Percentiles rank a stretch among this genome's conserved stretches.
phyloP scores from a whole-genome alignment of 2,797 vertebrate genomes.

The Acanthis flammea region DNA sequence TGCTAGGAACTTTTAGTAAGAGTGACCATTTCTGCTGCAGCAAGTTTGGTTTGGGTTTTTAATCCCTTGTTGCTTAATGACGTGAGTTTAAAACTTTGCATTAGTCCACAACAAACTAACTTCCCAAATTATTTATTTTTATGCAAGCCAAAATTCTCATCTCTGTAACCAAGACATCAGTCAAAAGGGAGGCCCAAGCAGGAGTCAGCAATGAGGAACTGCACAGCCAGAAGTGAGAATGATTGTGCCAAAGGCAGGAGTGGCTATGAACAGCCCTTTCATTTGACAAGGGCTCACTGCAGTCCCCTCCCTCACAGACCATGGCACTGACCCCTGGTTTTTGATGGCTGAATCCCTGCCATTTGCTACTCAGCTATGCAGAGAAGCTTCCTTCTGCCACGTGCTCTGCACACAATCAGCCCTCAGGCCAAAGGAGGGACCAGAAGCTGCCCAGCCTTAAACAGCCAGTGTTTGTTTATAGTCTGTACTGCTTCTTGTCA shows the following conservation, averaged over 20 bases:
- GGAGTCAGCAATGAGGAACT: not conserved
- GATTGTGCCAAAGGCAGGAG: not conserved
- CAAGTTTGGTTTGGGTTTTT: not conserved
- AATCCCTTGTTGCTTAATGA: not conserved
- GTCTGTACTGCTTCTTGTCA: not conserved
- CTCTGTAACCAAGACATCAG: fast-evolving
- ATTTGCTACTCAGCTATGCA: not conserved
- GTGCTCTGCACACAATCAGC: not conserved
- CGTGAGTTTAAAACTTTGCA: not conserved
- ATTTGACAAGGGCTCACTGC: not conserved
- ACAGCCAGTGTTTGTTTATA: not conserved
- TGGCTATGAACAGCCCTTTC: not conserved
- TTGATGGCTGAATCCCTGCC: not conserved
- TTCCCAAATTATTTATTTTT: not conserved
- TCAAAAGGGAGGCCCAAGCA: not conserved
- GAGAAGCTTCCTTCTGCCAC: not conserved
- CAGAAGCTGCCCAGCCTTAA: not conserved
- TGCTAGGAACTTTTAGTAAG: not conserved
- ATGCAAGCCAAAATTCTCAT: not conserved
- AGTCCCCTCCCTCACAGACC: not conserved
- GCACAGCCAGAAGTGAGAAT: not conserved
- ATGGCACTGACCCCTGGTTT: not conserved
- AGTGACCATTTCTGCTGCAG: not conserved
- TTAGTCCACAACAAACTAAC: not conserved
- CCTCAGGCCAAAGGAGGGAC: not conserved